These are phyloP conservation scores for Psittacus erithacus DNA, from an alignment of 2,113 vertebrate species.

Conservation along the genomic window DNA sequence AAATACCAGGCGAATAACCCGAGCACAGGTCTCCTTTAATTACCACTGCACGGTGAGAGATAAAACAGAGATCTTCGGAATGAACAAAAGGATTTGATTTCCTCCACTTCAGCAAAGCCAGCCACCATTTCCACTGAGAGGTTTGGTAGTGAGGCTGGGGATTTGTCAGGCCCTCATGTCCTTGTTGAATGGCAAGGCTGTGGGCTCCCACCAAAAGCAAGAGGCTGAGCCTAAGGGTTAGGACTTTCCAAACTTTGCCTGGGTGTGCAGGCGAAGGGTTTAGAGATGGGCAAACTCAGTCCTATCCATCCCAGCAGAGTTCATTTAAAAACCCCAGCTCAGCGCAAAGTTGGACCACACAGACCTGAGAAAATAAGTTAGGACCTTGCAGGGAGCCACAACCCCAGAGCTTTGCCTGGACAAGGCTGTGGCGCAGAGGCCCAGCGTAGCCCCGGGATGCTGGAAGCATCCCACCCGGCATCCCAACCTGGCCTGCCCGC, in stretches of 20 bases:
- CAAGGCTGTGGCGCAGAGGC: neutral
- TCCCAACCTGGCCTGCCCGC: neutral
- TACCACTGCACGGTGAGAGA: conserved; percentile 38
- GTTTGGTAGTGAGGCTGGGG: neutral
- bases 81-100: conserved; percentile 49
- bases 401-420: neutral
- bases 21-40: conserved; percentile 60
- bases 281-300: neutral
- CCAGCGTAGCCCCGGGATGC: neutral
- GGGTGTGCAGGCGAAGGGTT: neutral
- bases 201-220: neutral
- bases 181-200: neutral
- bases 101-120: neutral
- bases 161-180: neutral
- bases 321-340: neutral
- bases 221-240: neutral
- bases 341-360: fast-evolving
- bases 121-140: neutral
- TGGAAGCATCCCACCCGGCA: neutral
- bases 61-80: conserved; percentile 51
- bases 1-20: neutral
- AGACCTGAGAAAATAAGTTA: neutral
- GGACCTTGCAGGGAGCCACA: neutral
- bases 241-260: conserved; percentile 13
- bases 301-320: neutral